Base-by-base conservation (phyloP, 2,888 invertebrate genomes). In the Subacronicta megacephala region DNA sequence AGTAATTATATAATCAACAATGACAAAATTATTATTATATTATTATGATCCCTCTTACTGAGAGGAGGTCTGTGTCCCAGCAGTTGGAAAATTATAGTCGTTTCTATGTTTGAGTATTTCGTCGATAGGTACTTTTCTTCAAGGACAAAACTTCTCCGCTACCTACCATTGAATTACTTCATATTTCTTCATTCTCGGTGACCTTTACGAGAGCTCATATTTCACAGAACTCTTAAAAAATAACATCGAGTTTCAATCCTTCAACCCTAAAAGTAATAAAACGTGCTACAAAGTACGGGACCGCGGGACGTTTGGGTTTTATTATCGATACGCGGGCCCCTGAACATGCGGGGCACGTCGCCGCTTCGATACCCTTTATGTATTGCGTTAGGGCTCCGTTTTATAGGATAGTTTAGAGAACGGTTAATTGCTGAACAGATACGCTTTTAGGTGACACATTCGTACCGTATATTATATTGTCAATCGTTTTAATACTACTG, bases 251-350 rank as follows among this genome's bases (percentile, higher is more conserved):
- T 63, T 67, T 74, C 72, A 74, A 69, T 72, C 57, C 53, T 55
- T 58, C 49, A 61, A 57, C 67, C 71, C 62, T 54, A 64, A 72
- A 64, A 73, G 65, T 60, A 75, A 74, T 74, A 74, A 75, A 74
- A 74, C 72, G 75, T 72, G 75, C 59, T 52, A 68, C 60, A 64
- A 64, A 72, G 54, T 64, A 61, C 65, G 46, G 58, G 62, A 52
- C 60, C 51, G 62, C 54, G 65, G 65, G 68, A 64, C 69, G 45
- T 68, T 72, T 47, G 62, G 62, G 66, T 74, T 72, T 74, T 72
- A 72, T 66, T 69, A 62, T 74, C 74, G 75, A 66, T 62, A 72
- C 71, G 74, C 72, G 59, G 46, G 36, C 29, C 43, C 54, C 47
- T 56, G 40, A 58, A 37, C 47, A 75, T 74, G 69, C 74, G 41